Evolutionary conservation across 2,113 vertebrate species (phyloP), one percentile per base, ranked within the genome.

Genomic region (Syngnathus typhle): DNA sequence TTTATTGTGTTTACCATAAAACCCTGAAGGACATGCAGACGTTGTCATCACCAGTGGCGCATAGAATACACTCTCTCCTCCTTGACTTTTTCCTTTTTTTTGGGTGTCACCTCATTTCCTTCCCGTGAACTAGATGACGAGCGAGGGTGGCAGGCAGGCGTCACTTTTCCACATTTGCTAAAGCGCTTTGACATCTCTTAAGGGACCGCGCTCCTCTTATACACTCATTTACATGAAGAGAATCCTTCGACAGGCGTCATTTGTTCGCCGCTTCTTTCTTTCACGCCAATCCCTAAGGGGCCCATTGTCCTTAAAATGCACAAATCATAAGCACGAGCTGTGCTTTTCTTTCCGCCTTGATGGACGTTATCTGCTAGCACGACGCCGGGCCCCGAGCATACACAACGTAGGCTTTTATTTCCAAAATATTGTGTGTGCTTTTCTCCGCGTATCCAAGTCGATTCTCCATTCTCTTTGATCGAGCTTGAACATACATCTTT

Each of bases 401-500:
- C 36, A 72, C 23, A 63, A 38, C 68, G 64, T 74, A 84, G 71
- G 59, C 68, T 87, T 87, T 87, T 85, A 85, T 86, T 84, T 83
- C 52, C 83, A 78, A 58, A 82, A 72, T 66, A 64, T 61, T 78
- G 73, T 70, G 76, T 84, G 84, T 79, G 68, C 78, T 77, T 82
- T 74, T 80, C 78, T 82, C 77, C 68, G 73, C 76, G 56, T 81
- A 76, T 76, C 81, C 84, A 62, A 62, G 80, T 84, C 76, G 75
- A 85, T 88, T 86, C 80, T 84, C 82, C 59, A 85, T 86, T 82
- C 77, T 87, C 78, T 85, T 85, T 90, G 85, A 91, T 90, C 79
- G 82, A 82, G 78, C 78, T 75, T 85, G 87, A 87, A 88, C 88
- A 85, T 88, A 87, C 85, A 89, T 87, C 82, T 90, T 89, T 89